Evolutionary conservation across 1,140 invertebrate genomes (phyloP), one percentile per base, ranked within the genome.

Genomic region (Drosophila persimilis): DNA sequence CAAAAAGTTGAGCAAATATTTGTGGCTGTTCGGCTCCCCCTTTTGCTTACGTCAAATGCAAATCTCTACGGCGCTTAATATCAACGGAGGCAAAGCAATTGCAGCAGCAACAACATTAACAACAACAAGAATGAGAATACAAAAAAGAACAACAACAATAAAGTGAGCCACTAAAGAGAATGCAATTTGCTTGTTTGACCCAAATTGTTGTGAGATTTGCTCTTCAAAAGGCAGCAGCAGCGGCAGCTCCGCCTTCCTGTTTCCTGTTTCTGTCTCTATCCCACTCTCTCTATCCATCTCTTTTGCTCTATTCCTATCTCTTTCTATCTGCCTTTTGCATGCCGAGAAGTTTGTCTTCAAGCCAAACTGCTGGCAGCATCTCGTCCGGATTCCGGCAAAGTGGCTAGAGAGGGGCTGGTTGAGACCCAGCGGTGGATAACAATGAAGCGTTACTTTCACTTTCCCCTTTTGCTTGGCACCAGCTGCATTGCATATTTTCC

Each of bases 141-240:
- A 73, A 56, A 57, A 65, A 35, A 35, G 9, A 35, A 62, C 77
- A 73, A 29, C 15, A 39, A 51, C 35, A 43, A 43, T 48, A 71
- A 67, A 50, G 47, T 55, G 58, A 67, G 77, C 81, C 77, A 83
- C 81, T 86, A 88, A 88, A 88, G 65, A 86, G 83, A 86, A 86
- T 86, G 83, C 83, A 86, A 86, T 88, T 86, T 86, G 83, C 83
- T 86, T 86, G 83, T 86, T 88, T 86, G 83, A 86, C 83, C 83
- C 83, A 86, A 88, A 86, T 86, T 86, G 83, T 88, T 86, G 83
- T 88, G 83, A 88, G 83, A 86, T 86, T 86, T 86, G 83, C 83
- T 74, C 65, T 88, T 86, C 74, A 77, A 39, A 39, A 13, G 4
- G 50, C 80, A 85, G 43, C 62, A 51, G 44, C 46, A 63, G 35